A percentile compares a stretch with the other conserved stretches of the same genome.
Conservation (phyloP, 2,797 vertebrate species). For the Poecilia gillii region DNA sequence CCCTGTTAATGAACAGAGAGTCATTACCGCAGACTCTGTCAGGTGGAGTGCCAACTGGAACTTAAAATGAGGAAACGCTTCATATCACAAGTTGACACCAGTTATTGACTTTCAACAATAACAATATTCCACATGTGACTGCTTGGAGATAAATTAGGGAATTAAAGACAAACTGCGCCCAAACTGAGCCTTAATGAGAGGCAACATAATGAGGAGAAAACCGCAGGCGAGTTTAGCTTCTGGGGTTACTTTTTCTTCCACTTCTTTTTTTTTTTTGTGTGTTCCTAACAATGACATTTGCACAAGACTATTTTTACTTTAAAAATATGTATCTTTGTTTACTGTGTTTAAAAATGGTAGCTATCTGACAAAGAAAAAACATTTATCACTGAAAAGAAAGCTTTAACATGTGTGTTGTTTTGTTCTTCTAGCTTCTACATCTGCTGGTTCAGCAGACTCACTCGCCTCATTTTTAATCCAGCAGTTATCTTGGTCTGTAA, state of each 20-base stretch:
- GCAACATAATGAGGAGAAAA: slow-evolving; percentile 15
- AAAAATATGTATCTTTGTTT: neutral
- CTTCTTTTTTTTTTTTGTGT: neutral
- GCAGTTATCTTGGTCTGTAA: neutral
- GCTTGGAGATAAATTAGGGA: slow-evolving; percentile 41
- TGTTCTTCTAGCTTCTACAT: neutral
- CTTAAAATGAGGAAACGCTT: slow-evolving; percentile 40
- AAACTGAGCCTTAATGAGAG: slow-evolving; percentile 39
- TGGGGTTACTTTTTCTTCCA: neutral
- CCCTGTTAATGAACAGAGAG: slow-evolving; percentile 59
- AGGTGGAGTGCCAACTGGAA: slow-evolving; percentile 57
- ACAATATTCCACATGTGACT: slow-evolving; percentile 26
- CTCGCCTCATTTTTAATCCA: neutral
- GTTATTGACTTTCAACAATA: slow-evolving; percentile 61
- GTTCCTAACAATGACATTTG: neutral
- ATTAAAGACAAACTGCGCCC: slow-evolving; percentile 38
- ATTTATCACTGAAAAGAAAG: neutral
- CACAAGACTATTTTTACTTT: neutral
- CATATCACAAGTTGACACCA: slow-evolving; percentile 41
- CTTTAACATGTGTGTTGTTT: neutral
- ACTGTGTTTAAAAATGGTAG: neutral
- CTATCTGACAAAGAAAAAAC: neutral
- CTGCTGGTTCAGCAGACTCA: neutral
- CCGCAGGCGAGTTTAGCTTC: slow-evolving; percentile 7
- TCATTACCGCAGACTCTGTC: slow-evolving; percentile 47